Base-by-base conservation (phyloP, 2,797 vertebrate genomes). In the Cheracebus regulus region DNA sequence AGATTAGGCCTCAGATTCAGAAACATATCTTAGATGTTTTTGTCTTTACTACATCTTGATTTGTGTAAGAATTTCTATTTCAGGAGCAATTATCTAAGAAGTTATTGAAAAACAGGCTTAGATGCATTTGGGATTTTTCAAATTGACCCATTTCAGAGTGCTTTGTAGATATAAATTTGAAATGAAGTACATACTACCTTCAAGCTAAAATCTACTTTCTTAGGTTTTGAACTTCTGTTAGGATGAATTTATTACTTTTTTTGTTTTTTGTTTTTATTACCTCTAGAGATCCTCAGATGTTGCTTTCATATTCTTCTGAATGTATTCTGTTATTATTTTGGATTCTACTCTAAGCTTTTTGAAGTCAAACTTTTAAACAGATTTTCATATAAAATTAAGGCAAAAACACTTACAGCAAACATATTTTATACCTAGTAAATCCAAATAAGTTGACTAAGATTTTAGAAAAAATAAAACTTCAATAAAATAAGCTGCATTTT, bases 31-130 rank as follows among this genome's bases (percentile, higher is more conserved):
- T 90, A 83, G 67, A 93, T 95, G 11, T 79, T 95, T 96, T 41
- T 93, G 26, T 76, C 48, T 94, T 88, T 72, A 55, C 41, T 36
- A 78, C 87, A 61, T 93, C 33, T 44, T 93, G 75, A 61, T 87
- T 95, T 72, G 36, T 83, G 52, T 83, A 83, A 75, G 73, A 58
- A 86, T 70, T 70, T 75, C 6, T 73, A 20, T 89, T 94, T 92
- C 33, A 75, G 30, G 41, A 76, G 64, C 55, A 19, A 88, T 88
- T 88, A 83, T 84, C 57, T 55, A 58, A 58, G 50, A 88, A 73
- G 87, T 87, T 91, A 55, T 46, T 94, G 82, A 91, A 72, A 90
- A 95, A 61, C 22, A 87, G 76, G 24, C 50, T 93, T 97, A 87
- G 75, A 72, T 44, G 52, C 30, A 93, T 93, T 50, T 91, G 70